These are phyloP conservation scores for Haliclona indistincta DNA, from an alignment of 37 sponge, comb jelly and placozoan species.

Conservation along the genomic window DNA sequence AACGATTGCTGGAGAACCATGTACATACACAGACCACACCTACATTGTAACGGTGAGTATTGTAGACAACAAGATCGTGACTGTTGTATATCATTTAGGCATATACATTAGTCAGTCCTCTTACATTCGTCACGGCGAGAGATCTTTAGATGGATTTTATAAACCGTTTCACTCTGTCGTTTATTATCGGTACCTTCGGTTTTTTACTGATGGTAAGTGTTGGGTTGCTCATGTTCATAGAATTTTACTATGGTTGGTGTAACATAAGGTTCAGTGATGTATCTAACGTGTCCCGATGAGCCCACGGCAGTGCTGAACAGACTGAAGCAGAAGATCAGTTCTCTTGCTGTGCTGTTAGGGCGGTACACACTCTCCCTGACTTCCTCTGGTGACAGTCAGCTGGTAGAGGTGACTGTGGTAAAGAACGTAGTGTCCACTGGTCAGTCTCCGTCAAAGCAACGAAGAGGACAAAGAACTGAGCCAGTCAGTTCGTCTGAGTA, in stretches of 20 bases:
- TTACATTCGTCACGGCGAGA: conserved; percentile 71
- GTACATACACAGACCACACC: conserved; percentile 65
- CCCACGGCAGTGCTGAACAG: conserved; percentile 43
- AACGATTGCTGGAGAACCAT: conserved; percentile 62
- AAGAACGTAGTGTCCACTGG: not conserved
- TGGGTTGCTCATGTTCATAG: not conserved
- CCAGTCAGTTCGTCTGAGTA: too few relatives aligned
- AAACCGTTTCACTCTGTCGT: conserved; percentile 81
- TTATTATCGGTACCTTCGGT: conserved; percentile 75
- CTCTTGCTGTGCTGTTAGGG: conserved; percentile 36
- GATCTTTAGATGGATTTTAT: conserved; percentile 75
- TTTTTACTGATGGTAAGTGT: conserved; percentile 79
- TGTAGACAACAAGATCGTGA: too few relatives aligned
- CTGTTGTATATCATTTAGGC: conserved; percentile 30
- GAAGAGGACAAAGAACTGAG: too few relatives aligned
- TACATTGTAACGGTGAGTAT: conserved; percentile 72
- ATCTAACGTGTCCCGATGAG: conserved; percentile 63
- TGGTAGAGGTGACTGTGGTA: not conserved
- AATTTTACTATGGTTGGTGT: not conserved
- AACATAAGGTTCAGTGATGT: conserved; percentile 66
- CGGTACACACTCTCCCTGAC: conserved; percentile 24
- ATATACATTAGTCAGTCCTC: conserved; percentile 73
- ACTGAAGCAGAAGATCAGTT: conserved; percentile 41
- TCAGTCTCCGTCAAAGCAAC: too few relatives aligned
- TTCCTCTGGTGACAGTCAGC: not conserved